Evolutionary conservation across 53 echinoderm and acorn worm species (phyloP), one percentile per base, ranked within the genome.

Genomic region (Stichopus horrens): DNA sequence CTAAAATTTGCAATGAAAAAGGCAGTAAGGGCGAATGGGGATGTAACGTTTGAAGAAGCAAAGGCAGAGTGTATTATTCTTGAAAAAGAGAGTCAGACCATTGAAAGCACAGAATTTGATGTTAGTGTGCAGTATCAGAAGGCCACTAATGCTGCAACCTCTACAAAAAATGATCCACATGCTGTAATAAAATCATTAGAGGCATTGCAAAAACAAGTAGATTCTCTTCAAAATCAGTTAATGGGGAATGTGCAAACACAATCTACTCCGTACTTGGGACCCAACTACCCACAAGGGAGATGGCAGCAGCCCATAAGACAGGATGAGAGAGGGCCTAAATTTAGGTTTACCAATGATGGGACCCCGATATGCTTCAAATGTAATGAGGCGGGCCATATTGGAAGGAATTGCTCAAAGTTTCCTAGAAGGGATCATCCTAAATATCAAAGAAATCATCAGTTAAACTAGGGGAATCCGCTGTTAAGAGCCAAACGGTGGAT

Each of bases 381-480:
- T 52, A 20, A 52, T 16, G 73, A 52, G 53, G 68, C 20, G 68
- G 86, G 71, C 5, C 86, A 86, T 52, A 13, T 86, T 16, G 86
- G 22, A 5, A 13, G 86, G 71, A 11, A 86, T 1, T 82, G 83
- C 56, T 3, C 14, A 82, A 52, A 55, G 0, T 37, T 37, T 37
- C 37, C 2, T 37, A 37, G 37, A 37, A 37, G 37, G 37, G 37
- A 37, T 37, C 37, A 37, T 37, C 37, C 37, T 37, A 9, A 52
- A 23, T 11, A 23, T 14, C 52, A 37, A 9, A 77, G 2, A 10
- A 52, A 14, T 37, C 5, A 53, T 9, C 53, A 86, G 68, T 86
- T 86, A 71, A 86, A 86, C 86, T 86, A 86, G 21, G 11, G 7
- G 23, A 68, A 10, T 86, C 86, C 86, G 71, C 71, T 86, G 71